A percentile compares a stretch with the other conserved stretches of the same genome.
phyloP scores from a whole-genome alignment of 2,113 vertebrate genomes.

The Bombycilla garrulus region DNA sequence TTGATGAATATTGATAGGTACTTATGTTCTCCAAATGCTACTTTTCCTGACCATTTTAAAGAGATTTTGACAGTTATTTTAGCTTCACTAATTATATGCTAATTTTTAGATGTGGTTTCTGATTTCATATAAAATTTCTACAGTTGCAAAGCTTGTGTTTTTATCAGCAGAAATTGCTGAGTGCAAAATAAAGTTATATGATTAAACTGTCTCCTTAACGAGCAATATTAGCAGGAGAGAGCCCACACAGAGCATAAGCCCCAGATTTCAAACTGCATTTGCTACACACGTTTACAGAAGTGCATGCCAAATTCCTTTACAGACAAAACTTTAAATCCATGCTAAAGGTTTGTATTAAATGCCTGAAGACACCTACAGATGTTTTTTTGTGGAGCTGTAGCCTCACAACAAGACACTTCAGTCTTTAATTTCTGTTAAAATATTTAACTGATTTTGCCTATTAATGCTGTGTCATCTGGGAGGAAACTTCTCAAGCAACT shows the following conservation, averaged over 20 bases:
- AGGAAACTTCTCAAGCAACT: not conserved
- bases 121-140: not conserved
- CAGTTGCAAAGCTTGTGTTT: not conserved
- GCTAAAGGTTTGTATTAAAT: not conserved
- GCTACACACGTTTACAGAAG: rapidly evolving
- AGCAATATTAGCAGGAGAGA: not conserved
- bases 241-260: not conserved
- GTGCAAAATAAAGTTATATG: not conserved
- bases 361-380: not conserved
- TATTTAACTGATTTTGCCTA: not conserved
- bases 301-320: not conserved
- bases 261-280: not conserved
- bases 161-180: not conserved
- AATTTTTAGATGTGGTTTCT: not conserved
- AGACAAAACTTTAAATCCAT: not conserved
- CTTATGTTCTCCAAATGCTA: not conserved
- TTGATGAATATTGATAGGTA: not conserved
- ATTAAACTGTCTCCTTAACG: not conserved
- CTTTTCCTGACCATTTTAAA: not conserved
- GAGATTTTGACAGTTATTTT: not conserved
- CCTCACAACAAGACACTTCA: not conserved
- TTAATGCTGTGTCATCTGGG: not conserved
- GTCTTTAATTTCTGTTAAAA: not conserved
- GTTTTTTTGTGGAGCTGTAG: not conserved
- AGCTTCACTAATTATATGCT: not conserved